These are phyloP conservation scores for Macropus fuliginosus DNA, from an alignment of 2,797 vertebrate species.

Conservation along the genomic window DNA sequence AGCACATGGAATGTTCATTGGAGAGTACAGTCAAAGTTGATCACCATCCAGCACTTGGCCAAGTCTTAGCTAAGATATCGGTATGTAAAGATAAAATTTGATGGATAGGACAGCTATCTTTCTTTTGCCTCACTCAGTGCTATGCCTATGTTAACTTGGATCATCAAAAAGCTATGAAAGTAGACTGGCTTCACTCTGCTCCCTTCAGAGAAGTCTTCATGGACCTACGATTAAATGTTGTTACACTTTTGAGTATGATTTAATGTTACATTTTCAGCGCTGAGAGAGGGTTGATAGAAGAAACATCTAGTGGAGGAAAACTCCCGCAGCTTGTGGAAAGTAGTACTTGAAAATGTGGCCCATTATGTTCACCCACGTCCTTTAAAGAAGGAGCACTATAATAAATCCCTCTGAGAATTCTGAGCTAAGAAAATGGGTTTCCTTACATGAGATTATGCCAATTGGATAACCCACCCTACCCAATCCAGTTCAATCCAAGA, in stretches of 20 bases:
- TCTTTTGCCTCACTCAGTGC: neutral
- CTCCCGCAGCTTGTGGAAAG: neutral
- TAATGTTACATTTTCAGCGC: neutral
- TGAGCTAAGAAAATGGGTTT: neutral
- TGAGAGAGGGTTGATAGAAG: neutral
- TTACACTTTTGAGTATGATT: neutral
- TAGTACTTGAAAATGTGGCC: neutral
- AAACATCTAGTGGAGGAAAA: neutral
- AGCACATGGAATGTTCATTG: fast-evolving
- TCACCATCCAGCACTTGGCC: neutral
- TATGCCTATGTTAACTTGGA: neutral
- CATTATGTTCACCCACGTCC: neutral
- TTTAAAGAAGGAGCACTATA: neutral
- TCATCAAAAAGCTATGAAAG: neutral
- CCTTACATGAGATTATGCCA: neutral
- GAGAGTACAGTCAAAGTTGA: neutral
- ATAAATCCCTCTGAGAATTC: neutral
- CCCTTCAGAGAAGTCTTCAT: neutral
- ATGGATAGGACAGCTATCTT: neutral
- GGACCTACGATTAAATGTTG: neutral
- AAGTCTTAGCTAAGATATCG: neutral
- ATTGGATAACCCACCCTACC: neutral
- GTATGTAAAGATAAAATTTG: neutral
- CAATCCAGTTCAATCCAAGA: neutral
- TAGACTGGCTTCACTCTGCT: neutral